Evolutionary conservation across 2,797 vertebrate species (phyloP).

Genomic region (Poeciliopsis infans): DNA sequence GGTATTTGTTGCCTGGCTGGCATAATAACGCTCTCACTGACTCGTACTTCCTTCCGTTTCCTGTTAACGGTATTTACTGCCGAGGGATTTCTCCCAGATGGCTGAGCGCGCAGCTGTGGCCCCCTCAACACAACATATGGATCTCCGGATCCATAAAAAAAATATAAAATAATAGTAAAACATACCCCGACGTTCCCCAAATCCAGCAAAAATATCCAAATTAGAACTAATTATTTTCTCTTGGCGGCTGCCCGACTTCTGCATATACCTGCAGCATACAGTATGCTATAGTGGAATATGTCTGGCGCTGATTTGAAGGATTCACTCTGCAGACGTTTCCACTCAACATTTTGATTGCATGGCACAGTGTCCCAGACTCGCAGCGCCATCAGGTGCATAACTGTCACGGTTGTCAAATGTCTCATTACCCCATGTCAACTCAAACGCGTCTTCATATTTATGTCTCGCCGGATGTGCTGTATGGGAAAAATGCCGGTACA

Average conservation of each 20-base stretch:
- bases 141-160: conserved; percentile 60
- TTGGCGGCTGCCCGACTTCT: conserved; percentile 44
- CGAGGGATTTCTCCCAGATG: conserved; percentile 58
- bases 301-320: conserved; percentile 34
- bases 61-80: conserved; percentile 47
- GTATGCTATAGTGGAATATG: conserved; percentile 44
- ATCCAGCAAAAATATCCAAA: conserved; percentile 64
- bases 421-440: conserved; percentile 75
- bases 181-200: conserved; percentile 39
- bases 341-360: conserved; percentile 56
- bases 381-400: conserved; percentile 58
- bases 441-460: conserved; percentile 72
- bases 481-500: conserved; percentile 58
- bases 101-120: conserved; percentile 74
- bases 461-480: conserved; percentile 58
- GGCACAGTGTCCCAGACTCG: conserved; percentile 46
- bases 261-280: conserved; percentile 7
- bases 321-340: conserved; percentile 32
- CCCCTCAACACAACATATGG: conserved; percentile 68
- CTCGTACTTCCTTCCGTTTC: conserved; percentile 41
- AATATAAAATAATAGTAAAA: conserved; percentile 46
- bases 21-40: conserved; percentile 56
- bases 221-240: conserved; percentile 71
- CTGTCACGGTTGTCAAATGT: conserved; percentile 70
- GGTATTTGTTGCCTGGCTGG: conserved; percentile 73